Evolutionary conservation across 2,113 vertebrate species (phyloP).

Genomic region (Albula glossodonta): DNA sequence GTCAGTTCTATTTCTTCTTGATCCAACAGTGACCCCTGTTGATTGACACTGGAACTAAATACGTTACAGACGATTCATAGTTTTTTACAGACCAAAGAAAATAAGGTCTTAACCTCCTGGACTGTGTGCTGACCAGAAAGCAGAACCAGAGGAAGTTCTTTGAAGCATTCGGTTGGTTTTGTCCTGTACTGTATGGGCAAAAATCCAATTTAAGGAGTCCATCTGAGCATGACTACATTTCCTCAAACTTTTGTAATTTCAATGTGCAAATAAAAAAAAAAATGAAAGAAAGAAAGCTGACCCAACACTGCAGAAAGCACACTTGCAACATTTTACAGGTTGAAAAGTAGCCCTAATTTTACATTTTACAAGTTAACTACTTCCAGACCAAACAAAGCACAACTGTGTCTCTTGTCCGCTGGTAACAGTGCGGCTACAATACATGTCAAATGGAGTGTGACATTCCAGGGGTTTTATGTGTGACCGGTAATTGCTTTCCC

Average conservation of each 20-base stretch:
- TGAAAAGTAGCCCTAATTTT: conserved; percentile 20
- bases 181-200: neutral
- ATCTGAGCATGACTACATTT: neutral
- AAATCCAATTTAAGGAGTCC: neutral
- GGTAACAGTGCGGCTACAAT: conserved; percentile 39
- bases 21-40: conserved; percentile 16
- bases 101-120: neutral
- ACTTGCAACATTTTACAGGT: neutral
- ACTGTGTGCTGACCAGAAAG: neutral
- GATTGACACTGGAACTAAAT: neutral
- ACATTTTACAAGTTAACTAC: conserved; percentile 23
- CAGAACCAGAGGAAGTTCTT: neutral
- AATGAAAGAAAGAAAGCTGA: neutral
- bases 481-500: conserved; percentile 60
- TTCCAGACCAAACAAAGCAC: conserved; percentile 37
- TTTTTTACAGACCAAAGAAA: neutral
- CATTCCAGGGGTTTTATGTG: conserved; percentile 64
- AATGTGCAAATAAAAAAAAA: neutral
- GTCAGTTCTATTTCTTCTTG: neutral
- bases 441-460: conserved; percentile 55
- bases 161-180: neutral
- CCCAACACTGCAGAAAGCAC: neutral
- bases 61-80: neutral
- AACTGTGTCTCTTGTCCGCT: conserved; percentile 20
- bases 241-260: neutral